These are phyloP conservation scores for Equus przewalskii DNA, from an alignment of 2,113 vertebrate species.

Conservation along the genomic window DNA sequence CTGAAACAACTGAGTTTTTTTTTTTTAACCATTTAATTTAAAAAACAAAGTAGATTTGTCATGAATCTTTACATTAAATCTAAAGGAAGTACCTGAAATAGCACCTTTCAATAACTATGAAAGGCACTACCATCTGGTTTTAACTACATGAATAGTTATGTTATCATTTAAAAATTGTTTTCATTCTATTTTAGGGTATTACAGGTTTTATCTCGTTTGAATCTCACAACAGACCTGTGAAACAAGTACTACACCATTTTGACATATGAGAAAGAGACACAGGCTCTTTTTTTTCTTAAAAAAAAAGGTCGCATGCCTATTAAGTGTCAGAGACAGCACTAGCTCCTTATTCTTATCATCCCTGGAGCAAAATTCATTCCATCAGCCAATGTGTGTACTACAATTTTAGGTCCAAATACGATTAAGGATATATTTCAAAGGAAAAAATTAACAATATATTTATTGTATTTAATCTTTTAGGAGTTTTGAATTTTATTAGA, in stretches of 20 bases:
- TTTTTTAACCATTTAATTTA: not conserved
- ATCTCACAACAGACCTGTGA: not conserved
- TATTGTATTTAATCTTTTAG: not conserved
- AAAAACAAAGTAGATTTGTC: not conserved
- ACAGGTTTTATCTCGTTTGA: slow-evolving; percentile 5
- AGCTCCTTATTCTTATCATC: not conserved
- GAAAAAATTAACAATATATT: not conserved
- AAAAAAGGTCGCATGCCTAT: not conserved
- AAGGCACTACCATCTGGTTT: not conserved
- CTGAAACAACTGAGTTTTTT: not conserved
- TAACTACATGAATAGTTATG: not conserved
- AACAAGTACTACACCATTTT: not conserved
- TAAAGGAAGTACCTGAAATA: not conserved
- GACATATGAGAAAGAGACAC: not conserved
- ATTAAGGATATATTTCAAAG: not conserved
- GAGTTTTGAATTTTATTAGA: not conserved
- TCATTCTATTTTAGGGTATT: not conserved
- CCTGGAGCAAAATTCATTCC: not conserved
- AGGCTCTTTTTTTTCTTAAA: not conserved
- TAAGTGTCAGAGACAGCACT: not conserved
- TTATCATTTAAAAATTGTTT: not conserved
- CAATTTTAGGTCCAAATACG: not conserved
- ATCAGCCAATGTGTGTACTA: not conserved
- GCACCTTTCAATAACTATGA: not conserved
- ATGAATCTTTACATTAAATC: not conserved